Evolutionary conservation across 1,140 invertebrate species (phyloP), one percentile per base, ranked within the genome.

Genomic region (Hyphantria cunea): DNA sequence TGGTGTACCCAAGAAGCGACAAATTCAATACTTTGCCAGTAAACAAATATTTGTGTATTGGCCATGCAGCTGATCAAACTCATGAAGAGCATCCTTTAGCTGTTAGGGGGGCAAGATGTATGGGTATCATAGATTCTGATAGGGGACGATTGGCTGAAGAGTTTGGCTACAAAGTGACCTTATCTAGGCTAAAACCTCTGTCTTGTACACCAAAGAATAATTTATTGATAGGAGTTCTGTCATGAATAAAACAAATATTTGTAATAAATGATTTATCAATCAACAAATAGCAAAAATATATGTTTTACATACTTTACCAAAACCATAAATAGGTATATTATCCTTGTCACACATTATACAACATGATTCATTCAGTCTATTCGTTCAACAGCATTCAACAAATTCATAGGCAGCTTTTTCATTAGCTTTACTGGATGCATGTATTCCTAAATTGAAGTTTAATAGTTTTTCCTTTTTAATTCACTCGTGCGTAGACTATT

Each of bases 141-240:
- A 92, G 97, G 56, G 94, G 93, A 56, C 78, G 94, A 31, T 92
- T 94, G 50, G 96, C 96, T 10, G 89, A 94, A 83, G 93, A 96
- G 76, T 91, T 91, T 76, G 95, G 94, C 0, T 99, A 98, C 82
- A 76, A 81, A 62, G 95, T 97, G 1, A 92, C 92, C 64, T 89
- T 99, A 39, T 94, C 94, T 9, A 95, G 95, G 76, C 88, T 98
- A 5, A 90, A 94, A 74, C 97, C 97, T 15, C 87, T 94, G 44
- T 93, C 93, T 52, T 98, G 97, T 90, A 97, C 97, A 48, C 96
- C 97, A 55, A 98, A 99, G 91, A 98, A 99, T 93, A 97, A 98
- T 91, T 92, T 99, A 66, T 91, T 99, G 14, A 93, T 99, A 74
- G 98, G 97, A 48, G 89, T 95, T 50, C 79, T 86, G 66, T 37